phyloP scores from a whole-genome alignment of 2,113 vertebrate species.

The Poeciliopsis retropinna region DNA sequence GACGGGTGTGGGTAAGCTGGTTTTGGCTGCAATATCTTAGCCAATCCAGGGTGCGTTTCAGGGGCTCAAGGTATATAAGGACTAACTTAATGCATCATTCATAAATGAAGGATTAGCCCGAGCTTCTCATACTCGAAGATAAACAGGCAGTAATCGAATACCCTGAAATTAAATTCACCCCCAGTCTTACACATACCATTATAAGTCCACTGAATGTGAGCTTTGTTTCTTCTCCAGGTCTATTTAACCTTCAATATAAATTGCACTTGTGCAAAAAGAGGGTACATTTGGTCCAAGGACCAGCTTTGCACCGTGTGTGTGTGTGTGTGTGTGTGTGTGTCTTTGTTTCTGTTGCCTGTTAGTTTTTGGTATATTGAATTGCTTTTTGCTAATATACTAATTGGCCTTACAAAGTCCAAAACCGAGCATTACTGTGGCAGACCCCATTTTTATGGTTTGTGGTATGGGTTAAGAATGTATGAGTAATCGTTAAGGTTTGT shows the following conservation, averaged over 20 bases:
- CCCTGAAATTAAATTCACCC: slow-evolving; percentile 41
- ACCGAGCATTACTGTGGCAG: background rate
- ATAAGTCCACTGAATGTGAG: background rate
- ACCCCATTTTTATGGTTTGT: background rate
- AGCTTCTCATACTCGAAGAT: slow-evolving; percentile 27
- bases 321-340: background rate
- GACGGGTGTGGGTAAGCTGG: background rate
- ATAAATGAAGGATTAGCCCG: slow-evolving; percentile 58
- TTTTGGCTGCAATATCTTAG: slow-evolving; percentile 5
- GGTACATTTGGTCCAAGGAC: slow-evolving; percentile 5
- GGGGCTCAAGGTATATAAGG: slow-evolving; percentile 20
- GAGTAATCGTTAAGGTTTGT: background rate
- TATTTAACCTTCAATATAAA: slow-evolving; percentile 10
- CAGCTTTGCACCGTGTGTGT: background rate
- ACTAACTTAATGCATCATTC: slow-evolving; percentile 45
- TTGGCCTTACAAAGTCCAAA: background rate
- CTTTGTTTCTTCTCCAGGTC: background rate
- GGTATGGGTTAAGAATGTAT: background rate
- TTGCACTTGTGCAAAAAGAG: background rate
- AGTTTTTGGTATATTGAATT: background rate
- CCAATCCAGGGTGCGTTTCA: slow-evolving; percentile 25
- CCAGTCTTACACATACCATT: slow-evolving; percentile 6
- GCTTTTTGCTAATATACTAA: background rate
- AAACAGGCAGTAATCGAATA: slow-evolving; percentile 41
- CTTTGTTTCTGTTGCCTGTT: background rate